phyloP scores from a whole-genome alignment of 2,113 vertebrate species.

The Tragelaphus buxtoni region DNA sequence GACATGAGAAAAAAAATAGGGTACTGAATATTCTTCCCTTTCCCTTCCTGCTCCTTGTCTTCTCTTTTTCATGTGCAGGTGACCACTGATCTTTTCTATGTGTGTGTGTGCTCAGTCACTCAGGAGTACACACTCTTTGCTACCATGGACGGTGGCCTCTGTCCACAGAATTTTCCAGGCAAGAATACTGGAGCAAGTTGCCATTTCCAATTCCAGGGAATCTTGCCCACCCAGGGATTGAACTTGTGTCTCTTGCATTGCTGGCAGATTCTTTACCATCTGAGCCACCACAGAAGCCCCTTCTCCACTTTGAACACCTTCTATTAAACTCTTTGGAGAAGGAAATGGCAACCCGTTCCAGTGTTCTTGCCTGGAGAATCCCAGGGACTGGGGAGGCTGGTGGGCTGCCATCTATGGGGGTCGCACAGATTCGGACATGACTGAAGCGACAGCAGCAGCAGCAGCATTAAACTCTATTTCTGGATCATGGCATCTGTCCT shows the following conservation, averaged over 20 bases:
- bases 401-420: too few species aligned
- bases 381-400: too few species aligned
- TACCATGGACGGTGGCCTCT: fast-evolving
- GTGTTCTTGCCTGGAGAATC: too few species aligned
- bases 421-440: too few species aligned
- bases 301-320: neutral
- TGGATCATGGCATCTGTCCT: neutral
- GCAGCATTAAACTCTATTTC: neutral
- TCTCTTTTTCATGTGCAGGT: neutral
- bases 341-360: too few species aligned
- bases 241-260: neutral
- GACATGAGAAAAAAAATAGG: neutral
- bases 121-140: neutral
- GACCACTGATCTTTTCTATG: neutral
- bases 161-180: neutral
- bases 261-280: neutral
- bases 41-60: neutral
- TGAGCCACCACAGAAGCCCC: neutral
- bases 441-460: too few species aligned
- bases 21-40: neutral
- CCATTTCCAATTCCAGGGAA: neutral
- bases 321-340: neutral
- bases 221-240: neutral
- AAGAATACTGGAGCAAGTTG: neutral
- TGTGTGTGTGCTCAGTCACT: neutral